Conservation (phyloP, 2,888 invertebrate genomes). For the Melinopterus prodromus region DNA sequence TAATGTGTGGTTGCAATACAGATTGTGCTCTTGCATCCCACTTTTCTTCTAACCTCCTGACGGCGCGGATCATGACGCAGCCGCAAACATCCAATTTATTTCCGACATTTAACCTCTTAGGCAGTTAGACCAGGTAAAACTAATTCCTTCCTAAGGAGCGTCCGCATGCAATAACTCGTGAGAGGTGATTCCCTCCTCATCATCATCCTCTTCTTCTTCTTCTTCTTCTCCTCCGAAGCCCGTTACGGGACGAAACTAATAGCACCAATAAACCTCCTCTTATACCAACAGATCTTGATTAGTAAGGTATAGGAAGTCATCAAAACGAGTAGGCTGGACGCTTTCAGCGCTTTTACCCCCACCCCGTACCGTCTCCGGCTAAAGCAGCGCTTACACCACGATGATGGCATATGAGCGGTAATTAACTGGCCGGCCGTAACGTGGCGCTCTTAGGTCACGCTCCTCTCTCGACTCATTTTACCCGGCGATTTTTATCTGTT, state of each 20-base stretch:
- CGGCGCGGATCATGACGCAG: neutral
- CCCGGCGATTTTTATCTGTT: slow-evolving; percentile 33
- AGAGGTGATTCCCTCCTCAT: slow-evolving; percentile 4
- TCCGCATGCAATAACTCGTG: neutral
- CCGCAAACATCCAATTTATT: neutral
- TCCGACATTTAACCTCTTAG: neutral
- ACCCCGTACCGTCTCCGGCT: neutral
- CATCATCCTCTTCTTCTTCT: neutral
- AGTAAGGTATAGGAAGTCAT: neutral
- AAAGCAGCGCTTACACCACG: neutral
- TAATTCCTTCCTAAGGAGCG: neutral
- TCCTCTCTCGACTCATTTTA: slow-evolving; percentile 4
- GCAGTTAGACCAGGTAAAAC: neutral
- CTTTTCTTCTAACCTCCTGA: neutral
- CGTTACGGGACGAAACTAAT: neutral
- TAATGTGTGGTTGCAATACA: no score
- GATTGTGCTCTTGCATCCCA: neutral
- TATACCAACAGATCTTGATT: neutral
- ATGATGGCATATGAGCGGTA: slow-evolving; percentile 21
- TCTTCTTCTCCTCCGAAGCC: neutral
- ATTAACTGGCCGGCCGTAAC: slow-evolving; percentile 13
- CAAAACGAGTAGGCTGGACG: neutral
- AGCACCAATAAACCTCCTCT: slow-evolving; percentile 4
- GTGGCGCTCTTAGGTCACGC: slow-evolving; percentile 4
- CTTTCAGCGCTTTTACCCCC: slow-evolving; percentile 4